Evolutionary conservation across 1,140 invertebrate genomes (phyloP).

Genomic region (Bicyclus anynana): DNA sequence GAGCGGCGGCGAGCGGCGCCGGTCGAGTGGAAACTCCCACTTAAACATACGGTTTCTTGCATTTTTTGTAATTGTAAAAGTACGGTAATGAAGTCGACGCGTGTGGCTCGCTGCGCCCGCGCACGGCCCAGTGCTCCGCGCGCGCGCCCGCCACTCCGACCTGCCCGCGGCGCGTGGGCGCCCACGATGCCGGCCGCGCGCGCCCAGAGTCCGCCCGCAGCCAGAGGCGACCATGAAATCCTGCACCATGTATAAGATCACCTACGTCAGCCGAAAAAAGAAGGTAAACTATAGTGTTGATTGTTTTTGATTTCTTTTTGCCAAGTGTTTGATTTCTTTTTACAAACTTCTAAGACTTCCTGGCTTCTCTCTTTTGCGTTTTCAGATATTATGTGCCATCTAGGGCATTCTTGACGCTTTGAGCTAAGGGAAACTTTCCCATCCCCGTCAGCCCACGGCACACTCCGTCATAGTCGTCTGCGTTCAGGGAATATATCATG

Average conservation of each 20-base stretch:
- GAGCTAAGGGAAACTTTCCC: constrained; percentile 50
- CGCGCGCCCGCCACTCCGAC: constrained; percentile 12
- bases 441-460: constrained; percentile 31
- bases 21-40: constrained; percentile 41
- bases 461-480: constrained; percentile 80
- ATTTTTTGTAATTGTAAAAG: constrained; percentile 64
- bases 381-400: neutral
- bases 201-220: neutral
- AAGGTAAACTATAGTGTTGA: constrained; percentile 30
- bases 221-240: constrained; percentile 49
- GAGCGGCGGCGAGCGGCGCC: constrained; percentile 17
- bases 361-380: neutral
- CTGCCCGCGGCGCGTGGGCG: constrained; percentile 21
- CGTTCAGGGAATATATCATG: constrained; percentile 88
- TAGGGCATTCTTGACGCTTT: constrained; percentile 45
- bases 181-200: constrained; percentile 7
- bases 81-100: constrained; percentile 47
- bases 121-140: constrained; percentile 32
- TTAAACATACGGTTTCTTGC: constrained; percentile 26
- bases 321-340: too few relatives aligned
- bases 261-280: constrained; percentile 61
- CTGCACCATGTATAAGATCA: constrained; percentile 69
- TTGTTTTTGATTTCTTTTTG: too few relatives aligned
- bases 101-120: constrained; percentile 44
- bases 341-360: too few relatives aligned